Evolutionary conservation across 2,888 invertebrate species (phyloP).

Genomic region (Chironomus tentans): DNA sequence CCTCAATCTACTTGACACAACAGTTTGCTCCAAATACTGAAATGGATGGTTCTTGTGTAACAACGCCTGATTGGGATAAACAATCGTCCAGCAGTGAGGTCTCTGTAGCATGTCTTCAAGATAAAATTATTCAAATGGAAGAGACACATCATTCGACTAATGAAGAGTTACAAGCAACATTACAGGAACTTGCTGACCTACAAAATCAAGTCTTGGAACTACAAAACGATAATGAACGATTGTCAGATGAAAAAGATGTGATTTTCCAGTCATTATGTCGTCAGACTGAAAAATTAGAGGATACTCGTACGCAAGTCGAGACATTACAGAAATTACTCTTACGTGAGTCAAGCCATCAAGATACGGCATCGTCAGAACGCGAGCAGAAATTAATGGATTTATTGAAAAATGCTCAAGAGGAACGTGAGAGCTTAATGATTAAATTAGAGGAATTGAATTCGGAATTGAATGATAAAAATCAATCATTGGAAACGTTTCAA

Average conservation of each 20-base stretch:
- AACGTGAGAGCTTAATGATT: conserved; percentile 59
- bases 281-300: conserved; percentile 86
- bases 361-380: conserved; percentile 59
- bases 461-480: conserved; percentile 56
- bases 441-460: conserved; percentile 72
- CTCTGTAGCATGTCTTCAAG: conserved; percentile 85
- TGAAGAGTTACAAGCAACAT: conserved; percentile 86
- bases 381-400: conserved; percentile 77
- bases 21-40: conserved; percentile 38
- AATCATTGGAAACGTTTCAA: conserved; percentile 50
- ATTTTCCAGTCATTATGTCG: conserved; percentile 82
- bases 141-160: conserved; percentile 61
- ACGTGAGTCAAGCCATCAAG: conserved; percentile 58
- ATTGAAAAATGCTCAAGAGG: conserved; percentile 74
- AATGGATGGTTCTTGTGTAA: conserved; percentile 54
- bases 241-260: conserved; percentile 82
- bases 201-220: conserved; percentile 79
- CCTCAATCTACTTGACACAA: neutral
- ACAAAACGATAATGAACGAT: conserved; percentile 76
- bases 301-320: conserved; percentile 71
- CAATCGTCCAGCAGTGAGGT: conserved; percentile 85
- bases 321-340: conserved; percentile 71
- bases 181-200: conserved; percentile 84
- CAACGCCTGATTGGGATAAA: conserved; percentile 85
- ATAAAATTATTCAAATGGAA: conserved; percentile 70